phyloP scores from a whole-genome alignment of 2,113 vertebrate species.

The Gallinago paraguaiae region DNA sequence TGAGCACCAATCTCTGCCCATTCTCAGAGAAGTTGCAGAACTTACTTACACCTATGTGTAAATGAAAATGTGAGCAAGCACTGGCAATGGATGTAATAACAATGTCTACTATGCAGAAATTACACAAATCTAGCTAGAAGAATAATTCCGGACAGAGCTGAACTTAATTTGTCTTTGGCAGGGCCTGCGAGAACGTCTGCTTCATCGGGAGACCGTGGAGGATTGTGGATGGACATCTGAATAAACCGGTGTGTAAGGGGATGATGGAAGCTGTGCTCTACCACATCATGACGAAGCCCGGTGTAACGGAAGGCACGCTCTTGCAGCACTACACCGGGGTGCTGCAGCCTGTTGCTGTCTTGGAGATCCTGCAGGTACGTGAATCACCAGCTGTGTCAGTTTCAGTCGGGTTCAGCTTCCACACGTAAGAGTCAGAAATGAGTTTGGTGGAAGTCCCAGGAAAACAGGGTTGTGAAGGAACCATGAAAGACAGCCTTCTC shows the following conservation, averaged over 20 bases:
- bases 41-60: neutral
- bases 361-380: conserved; percentile 89
- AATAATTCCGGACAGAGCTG: neutral
- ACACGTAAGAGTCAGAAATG: neutral
- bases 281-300: conserved; percentile 90
- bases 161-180: neutral
- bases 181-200: conserved; percentile 62
- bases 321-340: conserved; percentile 85
- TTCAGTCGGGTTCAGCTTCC: neutral
- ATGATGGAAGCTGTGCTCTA: conserved; percentile 91
- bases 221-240: conserved; percentile 88
- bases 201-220: conserved; percentile 94
- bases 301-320: conserved; percentile 78
- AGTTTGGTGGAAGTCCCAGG: neutral
- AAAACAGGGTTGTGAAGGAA: neutral
- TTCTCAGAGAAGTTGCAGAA: neutral
- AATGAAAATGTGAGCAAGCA: neutral
- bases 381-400: neutral
- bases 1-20: neutral
- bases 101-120: neutral
- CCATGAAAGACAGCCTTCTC: neutral
- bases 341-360: conserved; percentile 85
- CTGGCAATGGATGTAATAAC: accelerated
- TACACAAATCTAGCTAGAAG: neutral
- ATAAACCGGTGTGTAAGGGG: conserved; percentile 89